A percentile compares a stretch with the other conserved stretches of the same genome.
These are phyloP conservation scores for Chrysocyon brachyurus DNA, from an alignment of 2,797 vertebrate genomes.

Conservation along the genomic window DNA sequence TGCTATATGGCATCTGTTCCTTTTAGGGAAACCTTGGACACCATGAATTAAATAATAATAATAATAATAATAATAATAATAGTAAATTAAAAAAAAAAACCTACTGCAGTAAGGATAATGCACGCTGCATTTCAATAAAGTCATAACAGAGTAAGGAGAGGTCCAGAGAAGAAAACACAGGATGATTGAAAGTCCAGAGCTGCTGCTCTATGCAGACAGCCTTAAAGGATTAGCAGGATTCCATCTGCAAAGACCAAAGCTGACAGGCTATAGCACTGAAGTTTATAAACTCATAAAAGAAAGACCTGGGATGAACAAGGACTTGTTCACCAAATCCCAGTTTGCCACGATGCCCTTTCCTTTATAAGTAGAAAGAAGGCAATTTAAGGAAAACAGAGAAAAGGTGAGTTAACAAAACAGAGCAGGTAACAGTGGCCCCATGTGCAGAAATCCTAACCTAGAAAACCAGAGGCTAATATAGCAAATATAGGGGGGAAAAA, in stretches of 20 bases:
- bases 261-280: background rate
- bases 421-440: rapidly evolving
- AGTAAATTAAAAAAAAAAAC: too few relatives aligned
- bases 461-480: background rate
- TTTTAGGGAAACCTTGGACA: background rate
- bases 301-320: background rate
- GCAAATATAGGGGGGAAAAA: background rate
- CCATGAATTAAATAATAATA: background rate
- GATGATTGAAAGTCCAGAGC: background rate
- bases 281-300: background rate
- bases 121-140: background rate
- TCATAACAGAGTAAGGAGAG: background rate
- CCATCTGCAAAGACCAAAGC: background rate
- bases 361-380: background rate
- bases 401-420: background rate
- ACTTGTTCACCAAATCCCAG: background rate
- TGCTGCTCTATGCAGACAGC: too few relatives aligned
- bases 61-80: background rate
- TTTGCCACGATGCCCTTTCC: rapidly evolving
- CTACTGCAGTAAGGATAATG: background rate
- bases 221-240: background rate
- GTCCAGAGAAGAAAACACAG: background rate
- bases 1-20: background rate
- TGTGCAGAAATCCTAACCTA: background rate
- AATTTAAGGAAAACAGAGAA: background rate